A percentile compares a stretch with the other conserved stretches of the same genome.
phyloP scores from a whole-genome alignment of 2,888 invertebrate species.

The Ferrisia virgata region DNA sequence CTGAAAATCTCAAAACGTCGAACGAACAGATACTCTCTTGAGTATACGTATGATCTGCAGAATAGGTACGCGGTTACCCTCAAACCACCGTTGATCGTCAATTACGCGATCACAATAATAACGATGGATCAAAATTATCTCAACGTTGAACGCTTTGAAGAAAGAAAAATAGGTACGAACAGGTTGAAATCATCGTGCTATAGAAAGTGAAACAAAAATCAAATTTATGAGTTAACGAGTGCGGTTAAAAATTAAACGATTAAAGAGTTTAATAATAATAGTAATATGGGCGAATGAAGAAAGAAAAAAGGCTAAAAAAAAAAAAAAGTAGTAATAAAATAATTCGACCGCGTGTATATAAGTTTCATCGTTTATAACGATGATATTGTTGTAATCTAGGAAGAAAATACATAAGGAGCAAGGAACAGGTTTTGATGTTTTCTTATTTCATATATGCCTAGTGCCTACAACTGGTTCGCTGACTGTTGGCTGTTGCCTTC shows the following conservation, averaged over 20 bases:
- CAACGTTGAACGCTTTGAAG: too few relatives aligned
- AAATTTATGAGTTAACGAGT: slow-evolving; percentile 13
- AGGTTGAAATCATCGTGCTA: not conserved
- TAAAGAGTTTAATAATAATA: slow-evolving; percentile 8
- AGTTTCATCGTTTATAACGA: slow-evolving; percentile 8
- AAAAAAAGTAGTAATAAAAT: not conserved
- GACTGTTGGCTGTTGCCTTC: too few relatives aligned
- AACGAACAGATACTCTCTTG: not conserved
- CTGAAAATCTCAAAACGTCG: not conserved
- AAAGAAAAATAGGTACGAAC: not conserved
- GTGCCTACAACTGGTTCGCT: slow-evolving; percentile 5
- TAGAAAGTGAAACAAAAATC: slow-evolving; percentile 15
- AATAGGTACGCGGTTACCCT: not conserved
- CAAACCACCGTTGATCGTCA: not conserved
- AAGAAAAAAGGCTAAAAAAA: not conserved
- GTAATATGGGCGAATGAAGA: not conserved
- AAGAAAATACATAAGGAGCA: not conserved
- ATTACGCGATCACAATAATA: not conserved
- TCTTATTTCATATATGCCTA: not conserved
- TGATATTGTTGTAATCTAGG: slow-evolving; percentile 4
- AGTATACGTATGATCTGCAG: not conserved
- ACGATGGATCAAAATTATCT: not conserved
- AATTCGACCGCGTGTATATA: not conserved
- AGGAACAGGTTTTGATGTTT: slow-evolving; percentile 7
- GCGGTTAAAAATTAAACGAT: slow-evolving; percentile 19